These are phyloP conservation scores for Larimichthys polyactis DNA, from an alignment of 2,113 vertebrate species.

Conservation along the genomic window DNA sequence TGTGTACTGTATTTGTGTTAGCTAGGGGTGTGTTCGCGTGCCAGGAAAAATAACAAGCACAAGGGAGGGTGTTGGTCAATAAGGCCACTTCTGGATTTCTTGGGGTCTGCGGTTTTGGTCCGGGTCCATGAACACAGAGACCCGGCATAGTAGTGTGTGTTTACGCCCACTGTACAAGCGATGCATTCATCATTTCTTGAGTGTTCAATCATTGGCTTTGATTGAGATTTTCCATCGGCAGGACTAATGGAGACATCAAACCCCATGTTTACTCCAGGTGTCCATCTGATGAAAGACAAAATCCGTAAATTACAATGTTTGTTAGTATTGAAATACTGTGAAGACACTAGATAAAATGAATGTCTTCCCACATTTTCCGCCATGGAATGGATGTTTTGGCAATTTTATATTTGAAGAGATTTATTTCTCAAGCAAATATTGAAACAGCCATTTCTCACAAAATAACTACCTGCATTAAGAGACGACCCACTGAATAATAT, in stretches of 20 bases:
- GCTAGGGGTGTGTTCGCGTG: conserved; percentile 70
- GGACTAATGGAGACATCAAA: conserved; percentile 43
- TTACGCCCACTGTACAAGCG: conserved; percentile 62
- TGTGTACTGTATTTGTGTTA: conserved; percentile 78
- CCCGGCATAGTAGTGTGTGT: conserved; percentile 55
- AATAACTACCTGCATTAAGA: neutral
- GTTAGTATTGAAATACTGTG: neutral
- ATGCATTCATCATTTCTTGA: conserved; percentile 63
- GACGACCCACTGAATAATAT: neutral
- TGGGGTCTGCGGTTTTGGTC: conserved; percentile 68
- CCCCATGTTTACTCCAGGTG: conserved; percentile 58
- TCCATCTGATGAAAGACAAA: conserved; percentile 49
- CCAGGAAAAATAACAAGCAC: conserved; percentile 80
- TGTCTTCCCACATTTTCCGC: neutral
- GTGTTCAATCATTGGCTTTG: conserved; percentile 57
- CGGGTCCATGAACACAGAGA: conserved; percentile 55
- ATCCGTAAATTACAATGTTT: conserved; percentile 40
- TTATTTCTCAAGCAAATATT: neutral
- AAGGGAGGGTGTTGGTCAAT: conserved; percentile 79
- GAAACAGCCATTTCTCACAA: neutral
- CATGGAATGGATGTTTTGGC: neutral
- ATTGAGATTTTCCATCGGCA: conserved; percentile 67
- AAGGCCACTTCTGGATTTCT: conserved; percentile 70
- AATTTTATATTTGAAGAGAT: conserved; percentile 9
- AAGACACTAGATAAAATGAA: neutral